Conservation (phyloP, 1,140 invertebrate species). For the Drosophila azteca region DNA sequence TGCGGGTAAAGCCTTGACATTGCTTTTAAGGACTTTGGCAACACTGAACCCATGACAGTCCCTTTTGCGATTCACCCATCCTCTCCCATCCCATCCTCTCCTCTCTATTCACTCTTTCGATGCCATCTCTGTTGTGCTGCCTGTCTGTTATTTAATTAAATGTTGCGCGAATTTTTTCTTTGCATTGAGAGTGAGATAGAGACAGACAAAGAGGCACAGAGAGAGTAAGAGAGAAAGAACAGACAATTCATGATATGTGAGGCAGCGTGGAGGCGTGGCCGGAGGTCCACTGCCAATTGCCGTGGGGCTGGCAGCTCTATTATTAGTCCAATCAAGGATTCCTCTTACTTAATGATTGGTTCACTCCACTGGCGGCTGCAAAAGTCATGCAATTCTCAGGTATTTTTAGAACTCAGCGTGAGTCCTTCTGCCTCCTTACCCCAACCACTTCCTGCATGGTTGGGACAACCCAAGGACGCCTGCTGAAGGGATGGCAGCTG, state of each 20-base stretch:
- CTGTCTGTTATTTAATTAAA: slow-evolving; percentile 74
- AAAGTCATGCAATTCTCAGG: slow-evolving; percentile 24
- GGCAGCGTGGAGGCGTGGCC: slow-evolving; percentile 9
- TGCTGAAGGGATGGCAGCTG: background rate
- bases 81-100: background rate
- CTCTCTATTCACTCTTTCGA: slow-evolving; percentile 11
- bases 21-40: too few species aligned
- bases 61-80: too few species aligned
- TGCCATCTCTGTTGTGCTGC: slow-evolving; percentile 5
- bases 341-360: slow-evolving; percentile 34
- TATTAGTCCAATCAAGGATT: slow-evolving; percentile 32
- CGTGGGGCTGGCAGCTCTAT: slow-evolving; percentile 13
- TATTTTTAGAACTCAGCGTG: slow-evolving; percentile 37
- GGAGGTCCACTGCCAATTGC: background rate
- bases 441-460: slow-evolving; percentile 4
- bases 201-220: background rate
- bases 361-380: slow-evolving; percentile 12
- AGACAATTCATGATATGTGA: background rate
- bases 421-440: background rate
- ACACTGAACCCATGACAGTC: too few species aligned
- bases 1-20: too few species aligned
- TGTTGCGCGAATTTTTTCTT: slow-evolving; percentile 54
- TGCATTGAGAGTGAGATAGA: slow-evolving; percentile 6
- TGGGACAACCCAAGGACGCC: slow-evolving; percentile 19
- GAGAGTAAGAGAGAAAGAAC: background rate